Evolutionary conservation across 2,888 invertebrate species (phyloP).

Genomic region (Neoitamus cyanurus): DNA sequence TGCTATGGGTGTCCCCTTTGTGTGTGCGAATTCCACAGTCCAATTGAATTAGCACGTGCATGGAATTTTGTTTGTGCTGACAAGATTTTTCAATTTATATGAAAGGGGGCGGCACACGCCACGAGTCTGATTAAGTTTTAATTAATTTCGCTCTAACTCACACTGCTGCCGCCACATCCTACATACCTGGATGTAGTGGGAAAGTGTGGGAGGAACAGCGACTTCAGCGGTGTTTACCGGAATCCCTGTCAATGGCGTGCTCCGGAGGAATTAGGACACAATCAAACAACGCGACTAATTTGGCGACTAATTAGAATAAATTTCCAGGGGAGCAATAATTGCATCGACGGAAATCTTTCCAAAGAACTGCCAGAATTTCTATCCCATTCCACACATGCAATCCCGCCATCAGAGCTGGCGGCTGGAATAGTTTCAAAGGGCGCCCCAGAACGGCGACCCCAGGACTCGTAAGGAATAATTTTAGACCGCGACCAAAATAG

Average conservation of each 20-base stretch:
- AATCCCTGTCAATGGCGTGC: neutral
- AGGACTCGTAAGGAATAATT: neutral
- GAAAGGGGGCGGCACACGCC: neutral
- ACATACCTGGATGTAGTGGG: neutral
- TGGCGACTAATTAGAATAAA: slow-evolving; percentile 23
- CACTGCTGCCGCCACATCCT: neutral
- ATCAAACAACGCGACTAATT: neutral
- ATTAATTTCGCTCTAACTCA: neutral
- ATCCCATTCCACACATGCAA: slow-evolving; percentile 13
- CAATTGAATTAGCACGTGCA: neutral
- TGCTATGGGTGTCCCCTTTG: neutral
- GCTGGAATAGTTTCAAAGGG: neutral
- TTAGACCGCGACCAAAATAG: neutral
- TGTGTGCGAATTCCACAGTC: neutral
- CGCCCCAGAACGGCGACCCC: neutral
- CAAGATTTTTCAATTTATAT: neutral
- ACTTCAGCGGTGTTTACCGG: neutral
- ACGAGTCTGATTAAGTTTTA: neutral
- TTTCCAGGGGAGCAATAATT: neutral
- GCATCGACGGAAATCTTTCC: neutral
- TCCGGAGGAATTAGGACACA: neutral
- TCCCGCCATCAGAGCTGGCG: neutral
- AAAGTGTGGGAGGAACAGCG: neutral
- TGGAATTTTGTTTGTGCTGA: neutral
- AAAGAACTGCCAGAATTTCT: neutral